Evolutionary conservation across 2,113 vertebrate species (phyloP).

Genomic region (Sciurus niger): DNA sequence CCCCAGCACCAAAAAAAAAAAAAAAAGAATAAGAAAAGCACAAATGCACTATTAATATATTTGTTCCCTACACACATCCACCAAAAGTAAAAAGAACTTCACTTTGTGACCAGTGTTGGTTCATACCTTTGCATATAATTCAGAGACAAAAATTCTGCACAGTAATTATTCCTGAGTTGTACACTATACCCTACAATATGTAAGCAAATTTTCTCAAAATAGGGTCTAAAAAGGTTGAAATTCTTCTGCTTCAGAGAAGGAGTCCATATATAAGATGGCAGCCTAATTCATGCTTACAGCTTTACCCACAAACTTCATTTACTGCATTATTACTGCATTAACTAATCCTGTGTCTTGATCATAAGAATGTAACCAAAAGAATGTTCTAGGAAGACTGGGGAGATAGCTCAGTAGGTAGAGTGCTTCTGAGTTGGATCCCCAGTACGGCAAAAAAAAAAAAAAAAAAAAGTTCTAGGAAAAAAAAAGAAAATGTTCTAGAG

Average conservation of each 20-base stretch:
- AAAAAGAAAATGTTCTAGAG: neutral
- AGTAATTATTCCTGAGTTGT: slow-evolving; percentile 37
- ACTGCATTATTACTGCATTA: slow-evolving; percentile 20
- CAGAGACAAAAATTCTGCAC: neutral
- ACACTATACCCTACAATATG: neutral
- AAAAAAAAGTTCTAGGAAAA: too few species aligned
- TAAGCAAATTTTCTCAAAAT: slow-evolving; percentile 39
- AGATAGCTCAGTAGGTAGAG: too few species aligned
- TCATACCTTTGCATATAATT: neutral
- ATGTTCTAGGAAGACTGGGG: neutral
- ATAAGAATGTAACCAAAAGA: slow-evolving; percentile 4
- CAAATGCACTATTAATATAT: slow-evolving; percentile 21
- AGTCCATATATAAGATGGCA: neutral
- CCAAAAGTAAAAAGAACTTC: slow-evolving; percentile 21
- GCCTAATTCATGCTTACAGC: slow-evolving; percentile 32
- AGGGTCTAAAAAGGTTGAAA: neutral
- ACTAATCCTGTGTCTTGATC: slow-evolving; percentile 16
- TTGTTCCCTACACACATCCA: neutral
- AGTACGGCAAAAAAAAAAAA: too few species aligned
- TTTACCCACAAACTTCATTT: slow-evolving; percentile 13
- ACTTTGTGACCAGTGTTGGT: neutral
- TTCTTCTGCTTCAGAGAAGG: neutral
- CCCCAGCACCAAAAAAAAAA: too few species aligned
- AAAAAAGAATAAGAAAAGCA: slow-evolving; percentile 30
- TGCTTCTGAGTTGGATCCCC: too few species aligned